Base-by-base conservation (phyloP, 2,113 vertebrate species). In the Bolborhynchus lineola region DNA sequence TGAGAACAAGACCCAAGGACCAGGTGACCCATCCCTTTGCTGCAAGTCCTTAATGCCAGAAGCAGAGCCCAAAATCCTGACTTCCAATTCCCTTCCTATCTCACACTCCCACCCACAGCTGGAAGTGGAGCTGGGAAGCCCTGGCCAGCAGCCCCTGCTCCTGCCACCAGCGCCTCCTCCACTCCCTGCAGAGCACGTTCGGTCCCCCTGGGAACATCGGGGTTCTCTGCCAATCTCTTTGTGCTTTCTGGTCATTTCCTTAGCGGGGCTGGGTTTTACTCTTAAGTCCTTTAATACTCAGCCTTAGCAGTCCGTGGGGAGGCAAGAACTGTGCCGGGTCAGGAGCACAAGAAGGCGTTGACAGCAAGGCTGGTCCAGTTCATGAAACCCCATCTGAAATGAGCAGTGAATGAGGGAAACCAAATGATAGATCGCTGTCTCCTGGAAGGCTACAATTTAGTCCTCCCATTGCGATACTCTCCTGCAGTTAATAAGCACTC, bases 401-500 rank as follows among this genome's bases (percentile, higher is more conserved):
- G 39, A 71, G 86, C 90, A 35, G 77, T 46, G 83, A 55, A 52
- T 2, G 33, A 71, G 85, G 78, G 91, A 67, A 67, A 20, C 7
- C 2, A 92, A 95, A 91, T 85, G 91, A 90, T 31, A 87, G 96
- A 68, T 57, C 62, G 35, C 78, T 18, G 50, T 33, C 85, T 85
- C 44, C 67, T 39, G 13, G 39, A 68, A 93, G 91, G 93, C 84
- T 96, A 7, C 95, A 94, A 95, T 96, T 97, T 92, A 33, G 29
- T 82, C 57, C 57, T 95, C 74, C 89, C 78, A 0, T 88, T 84
- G 93, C 55, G 3, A 91, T 89, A 87, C 78, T 93, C 35, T 82
- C 81, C 86, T 79, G 91, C 86, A 93, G 91, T 65, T 96, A 95
- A 96, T 94, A n/a, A 93, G 94, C 91, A 97, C 93, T 57, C 94